Conservation (phyloP, 2,888 invertebrate species). For the Alsophila aescularia region DNA sequence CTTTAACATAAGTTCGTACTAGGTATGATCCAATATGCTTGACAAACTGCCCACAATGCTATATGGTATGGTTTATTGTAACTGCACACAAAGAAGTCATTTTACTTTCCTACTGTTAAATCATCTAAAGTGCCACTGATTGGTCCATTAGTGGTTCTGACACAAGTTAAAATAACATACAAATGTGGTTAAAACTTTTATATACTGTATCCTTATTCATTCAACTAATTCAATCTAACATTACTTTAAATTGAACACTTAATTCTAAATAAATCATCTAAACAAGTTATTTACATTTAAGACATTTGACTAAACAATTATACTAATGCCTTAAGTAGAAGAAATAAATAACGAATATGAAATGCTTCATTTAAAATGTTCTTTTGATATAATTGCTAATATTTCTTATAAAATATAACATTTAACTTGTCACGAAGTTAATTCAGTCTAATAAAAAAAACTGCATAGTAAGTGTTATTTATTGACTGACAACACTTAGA, state of each 20-base stretch:
- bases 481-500: slow-evolving; percentile 70
- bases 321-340: slow-evolving; percentile 78
- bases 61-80: slow-evolving; percentile 56
- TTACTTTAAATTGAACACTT: slow-evolving; percentile 80
- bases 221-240: slow-evolving; percentile 76
- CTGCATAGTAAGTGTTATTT: slow-evolving; percentile 64
- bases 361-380: slow-evolving; percentile 79
- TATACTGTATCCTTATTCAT: slow-evolving; percentile 48
- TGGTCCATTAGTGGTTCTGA: slow-evolving; percentile 76
- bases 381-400: slow-evolving; percentile 71
- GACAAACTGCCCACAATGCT: slow-evolving; percentile 72
- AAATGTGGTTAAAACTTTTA: slow-evolving; percentile 60
- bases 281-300: slow-evolving; percentile 81
- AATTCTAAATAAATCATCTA: slow-evolving; percentile 81
- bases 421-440: slow-evolving; percentile 70
- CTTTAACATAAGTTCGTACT: slow-evolving; percentile 82
- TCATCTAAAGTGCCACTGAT: slow-evolving; percentile 56
- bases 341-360: slow-evolving; percentile 84
- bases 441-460: slow-evolving; percentile 75
- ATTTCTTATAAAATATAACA: slow-evolving; percentile 70
- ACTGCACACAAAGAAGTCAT: slow-evolving; percentile 51
- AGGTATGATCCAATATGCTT: slow-evolving; percentile 76
- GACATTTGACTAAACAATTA: slow-evolving; percentile 81
- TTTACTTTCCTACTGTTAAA: slow-evolving; percentile 44
- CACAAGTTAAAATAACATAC: slow-evolving; percentile 56